Conservation (phyloP, 2,113 vertebrate species). For the Brachypteracias leptosomus region DNA sequence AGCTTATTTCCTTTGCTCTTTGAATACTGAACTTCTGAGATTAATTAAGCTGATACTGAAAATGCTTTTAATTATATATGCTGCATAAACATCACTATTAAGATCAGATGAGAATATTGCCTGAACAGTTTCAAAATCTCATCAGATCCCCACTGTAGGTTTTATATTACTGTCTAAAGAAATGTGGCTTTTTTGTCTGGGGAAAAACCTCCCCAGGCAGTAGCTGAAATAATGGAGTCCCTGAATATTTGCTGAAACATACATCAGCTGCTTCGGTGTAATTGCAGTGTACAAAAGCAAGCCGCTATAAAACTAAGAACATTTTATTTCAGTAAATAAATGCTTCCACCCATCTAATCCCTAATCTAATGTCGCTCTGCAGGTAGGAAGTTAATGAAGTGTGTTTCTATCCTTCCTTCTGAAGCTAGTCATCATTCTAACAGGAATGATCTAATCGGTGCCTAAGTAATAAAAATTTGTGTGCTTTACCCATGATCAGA, state of each 20-base stretch:
- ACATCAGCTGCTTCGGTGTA: neutral
- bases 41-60: slow-evolving; percentile 37
- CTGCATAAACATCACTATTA: slow-evolving; percentile 41
- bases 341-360: neutral
- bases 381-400: neutral
- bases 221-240: neutral
- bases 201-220: neutral
- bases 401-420: neutral
- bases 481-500: neutral
- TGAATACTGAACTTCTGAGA: slow-evolving; percentile 41
- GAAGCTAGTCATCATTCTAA: neutral
- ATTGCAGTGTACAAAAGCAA: neutral
- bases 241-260: neutral
- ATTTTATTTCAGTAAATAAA: slow-evolving; percentile 46
- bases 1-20: slow-evolving; percentile 36
- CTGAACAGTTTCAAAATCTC: neutral
- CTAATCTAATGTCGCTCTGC: neutral
- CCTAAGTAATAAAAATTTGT: neutral
- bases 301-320: neutral
- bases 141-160: neutral
- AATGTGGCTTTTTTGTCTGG: neutral
- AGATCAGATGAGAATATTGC: slow-evolving; percentile 34
- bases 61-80: slow-evolving; percentile 53
- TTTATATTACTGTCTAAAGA: neutral
- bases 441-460: neutral